Evolutionary conservation across 2,113 vertebrate species (phyloP).

Genomic region (Atlantisia rogersi): DNA sequence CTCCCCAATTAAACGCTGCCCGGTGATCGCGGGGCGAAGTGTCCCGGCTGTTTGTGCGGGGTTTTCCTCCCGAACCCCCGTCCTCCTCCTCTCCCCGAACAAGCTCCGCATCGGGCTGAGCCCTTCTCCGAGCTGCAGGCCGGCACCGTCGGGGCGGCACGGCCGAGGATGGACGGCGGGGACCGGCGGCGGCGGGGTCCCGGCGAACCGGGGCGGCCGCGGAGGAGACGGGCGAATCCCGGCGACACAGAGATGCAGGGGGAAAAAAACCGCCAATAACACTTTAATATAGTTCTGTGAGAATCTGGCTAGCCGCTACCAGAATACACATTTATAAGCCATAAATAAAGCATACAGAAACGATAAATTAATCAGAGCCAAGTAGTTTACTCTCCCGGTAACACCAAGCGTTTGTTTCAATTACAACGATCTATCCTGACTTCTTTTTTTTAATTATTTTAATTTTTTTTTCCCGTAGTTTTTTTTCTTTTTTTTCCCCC

Average conservation of each 20-base stretch:
- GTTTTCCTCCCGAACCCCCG: background rate
- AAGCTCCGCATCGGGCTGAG: background rate
- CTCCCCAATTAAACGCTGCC: background rate
- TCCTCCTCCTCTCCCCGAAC: too few species aligned
- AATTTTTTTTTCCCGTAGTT: background rate
- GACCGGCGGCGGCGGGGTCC: too few species aligned
- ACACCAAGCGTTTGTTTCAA: constrained; percentile 71
- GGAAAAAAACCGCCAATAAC: constrained; percentile 86
- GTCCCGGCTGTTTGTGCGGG: background rate
- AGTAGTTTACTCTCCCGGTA: constrained; percentile 82
- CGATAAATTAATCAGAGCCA: constrained; percentile 86
- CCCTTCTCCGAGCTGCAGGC: background rate
- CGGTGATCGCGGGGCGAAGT: background rate
- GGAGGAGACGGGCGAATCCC: background rate
- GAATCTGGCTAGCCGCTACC: constrained; percentile 83
- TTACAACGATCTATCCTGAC: constrained; percentile 76
- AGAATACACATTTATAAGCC: constrained; percentile 95
- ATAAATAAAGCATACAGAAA: constrained; percentile 99
- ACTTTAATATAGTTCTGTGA: constrained; percentile 97
- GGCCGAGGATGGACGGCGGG: too few species aligned
- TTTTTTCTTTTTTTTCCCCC: background rate
- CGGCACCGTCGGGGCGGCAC: background rate
- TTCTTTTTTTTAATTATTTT: background rate
- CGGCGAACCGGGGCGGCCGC: background rate
- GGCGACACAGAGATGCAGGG: constrained; percentile 55